Evolutionary conservation across 2,113 vertebrate genomes (phyloP).

Genomic region (Ammospiza nelsoni): DNA sequence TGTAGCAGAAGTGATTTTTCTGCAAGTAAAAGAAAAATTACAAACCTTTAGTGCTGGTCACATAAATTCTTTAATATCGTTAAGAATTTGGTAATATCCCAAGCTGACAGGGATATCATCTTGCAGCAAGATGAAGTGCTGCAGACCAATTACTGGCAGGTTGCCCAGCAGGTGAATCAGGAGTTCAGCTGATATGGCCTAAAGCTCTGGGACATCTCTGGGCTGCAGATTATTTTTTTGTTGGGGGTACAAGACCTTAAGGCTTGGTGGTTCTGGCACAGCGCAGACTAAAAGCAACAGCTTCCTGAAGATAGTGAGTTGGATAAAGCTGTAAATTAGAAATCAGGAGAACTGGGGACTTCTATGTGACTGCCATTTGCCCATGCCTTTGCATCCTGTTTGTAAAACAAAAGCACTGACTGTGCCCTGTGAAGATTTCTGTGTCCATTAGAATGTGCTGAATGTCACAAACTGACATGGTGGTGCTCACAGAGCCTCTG

Average conservation of each 20-base stretch:
- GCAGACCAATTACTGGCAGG: not conserved
- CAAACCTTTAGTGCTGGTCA: fast-evolving
- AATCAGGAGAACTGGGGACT: not conserved
- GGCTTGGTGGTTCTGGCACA: not conserved
- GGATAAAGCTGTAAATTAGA: not conserved
- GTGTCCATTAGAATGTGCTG: not conserved
- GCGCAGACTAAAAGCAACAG: not conserved
- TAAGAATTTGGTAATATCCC: not conserved
- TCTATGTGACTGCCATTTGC: not conserved
- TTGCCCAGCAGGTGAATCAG: not conserved
- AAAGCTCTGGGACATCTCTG: not conserved
- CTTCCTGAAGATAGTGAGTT: not conserved
- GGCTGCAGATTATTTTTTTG: not conserved
- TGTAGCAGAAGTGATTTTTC: not conserved
- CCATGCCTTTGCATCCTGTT: not conserved
- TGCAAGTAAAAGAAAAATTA: not conserved
- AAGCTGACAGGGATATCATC: not conserved
- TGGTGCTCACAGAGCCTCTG: fast-evolving
- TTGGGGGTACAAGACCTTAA: not conserved
- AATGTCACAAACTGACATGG: fast-evolving
- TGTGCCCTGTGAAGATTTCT: not conserved
- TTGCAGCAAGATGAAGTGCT: not conserved
- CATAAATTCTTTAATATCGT: not conserved
- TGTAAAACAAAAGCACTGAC: not conserved
- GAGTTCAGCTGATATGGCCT: not conserved